Evolutionary conservation across 2,113 vertebrate genomes (phyloP), one percentile per base, ranked within the genome.

Genomic region (Otis tarda): DNA sequence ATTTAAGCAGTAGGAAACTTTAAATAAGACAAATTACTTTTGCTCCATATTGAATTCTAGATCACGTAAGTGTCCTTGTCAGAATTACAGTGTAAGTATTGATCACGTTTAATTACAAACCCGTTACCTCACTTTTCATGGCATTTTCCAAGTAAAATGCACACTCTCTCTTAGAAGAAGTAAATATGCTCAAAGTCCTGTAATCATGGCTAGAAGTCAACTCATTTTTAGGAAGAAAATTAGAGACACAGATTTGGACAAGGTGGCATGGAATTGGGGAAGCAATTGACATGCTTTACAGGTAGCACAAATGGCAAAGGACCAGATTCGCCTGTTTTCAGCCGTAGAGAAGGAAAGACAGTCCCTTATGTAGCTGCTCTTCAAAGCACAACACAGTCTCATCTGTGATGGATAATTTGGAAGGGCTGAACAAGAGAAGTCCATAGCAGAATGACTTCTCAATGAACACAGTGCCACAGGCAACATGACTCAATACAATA

Each of bases 11-110:
- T 18, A 78, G 45, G 76, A 81, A 83, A 79, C 25, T 86, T 89
- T 75, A 83, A 56, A 75, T 50, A 89, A 92, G 68, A 86, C 21
- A 88, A 85, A 71, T 69, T 63, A 69, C 63, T 95, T 96, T 71
- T 95, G 49, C 20, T 87, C 53, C 41, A 27, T 53, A 92, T 13
- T 95, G 74, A 94, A 92, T 73, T 87, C 73, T 30, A 39, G 49
- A 93, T 78, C 56, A 75, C 87, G 52, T 33, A 87, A 92, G 84
- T 14, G 27, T 68, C 45, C 73, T 78, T 79, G 64, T 82, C 53
- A 91, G 84, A 93, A 85, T 61, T 87, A 89, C 77, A 84, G 69
- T 56, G 22, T 50, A 81, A 70, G 35, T 75, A 94, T 79, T 3
- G 7, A 87, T 83, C 85, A 79, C 35, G 77, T 20, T 83, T 92